phyloP scores from a whole-genome alignment of 1,140 invertebrate genomes.

The Drosophila parabipectinata region DNA sequence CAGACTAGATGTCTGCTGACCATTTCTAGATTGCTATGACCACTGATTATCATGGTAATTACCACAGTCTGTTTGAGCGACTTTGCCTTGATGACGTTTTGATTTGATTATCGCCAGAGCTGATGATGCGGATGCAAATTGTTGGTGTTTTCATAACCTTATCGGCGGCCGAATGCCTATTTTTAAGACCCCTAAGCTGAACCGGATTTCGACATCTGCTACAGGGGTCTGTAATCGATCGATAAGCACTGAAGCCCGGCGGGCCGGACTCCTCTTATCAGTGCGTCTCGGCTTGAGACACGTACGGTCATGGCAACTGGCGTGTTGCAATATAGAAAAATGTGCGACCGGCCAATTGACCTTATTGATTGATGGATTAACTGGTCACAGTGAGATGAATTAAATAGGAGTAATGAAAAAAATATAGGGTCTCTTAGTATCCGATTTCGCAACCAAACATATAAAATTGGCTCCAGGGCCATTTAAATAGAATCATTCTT shows the following conservation, averaged over 20 bases:
- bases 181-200: conserved; percentile 43
- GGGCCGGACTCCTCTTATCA: conserved; percentile 39
- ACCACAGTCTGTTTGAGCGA: conserved; percentile 3
- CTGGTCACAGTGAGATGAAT: neutral
- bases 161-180: conserved; percentile 26
- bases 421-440: neutral
- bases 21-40: neutral
- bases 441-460: neutral
- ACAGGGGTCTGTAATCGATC: conserved; percentile 20
- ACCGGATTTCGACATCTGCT: conserved; percentile 50
- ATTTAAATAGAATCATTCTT: neutral
- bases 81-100: conserved; percentile 25
- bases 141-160: conserved; percentile 8
- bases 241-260: conserved; percentile 47
- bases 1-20: conserved; percentile 25
- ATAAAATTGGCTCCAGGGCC: neutral
- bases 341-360: conserved; percentile 17
- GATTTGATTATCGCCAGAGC: conserved; percentile 9
- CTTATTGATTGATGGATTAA: conserved; percentile 34
- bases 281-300: conserved; percentile 13
- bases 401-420: neutral
- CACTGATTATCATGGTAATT: neutral
- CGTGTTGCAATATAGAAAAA: neutral
- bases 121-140: conserved; percentile 57
- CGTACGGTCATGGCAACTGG: conserved; percentile 30